A percentile compares a stretch with the other conserved stretches of the same genome.
phyloP scores from a whole-genome alignment of 2,888 invertebrate species.

The Petrophora chlorosata region DNA sequence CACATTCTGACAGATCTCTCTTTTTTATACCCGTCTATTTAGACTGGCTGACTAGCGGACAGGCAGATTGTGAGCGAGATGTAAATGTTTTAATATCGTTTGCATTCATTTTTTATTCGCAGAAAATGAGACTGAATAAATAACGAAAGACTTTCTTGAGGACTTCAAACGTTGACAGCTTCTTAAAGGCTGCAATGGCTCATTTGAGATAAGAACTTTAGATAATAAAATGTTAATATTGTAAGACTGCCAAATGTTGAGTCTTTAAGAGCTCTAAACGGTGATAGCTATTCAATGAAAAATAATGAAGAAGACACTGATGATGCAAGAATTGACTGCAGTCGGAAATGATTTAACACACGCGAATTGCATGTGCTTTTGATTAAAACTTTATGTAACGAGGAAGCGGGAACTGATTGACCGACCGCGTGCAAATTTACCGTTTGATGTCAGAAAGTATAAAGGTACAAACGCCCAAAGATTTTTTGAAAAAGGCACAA shows the following conservation, averaged over 20 bases:
- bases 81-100: slow-evolving; percentile 16
- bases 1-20: slow-evolving; percentile 53
- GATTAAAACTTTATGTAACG: slow-evolving; percentile 19
- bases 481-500: too few species aligned
- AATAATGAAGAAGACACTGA: slow-evolving; percentile 13
- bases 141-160: slow-evolving; percentile 13
- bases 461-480: too few species aligned
- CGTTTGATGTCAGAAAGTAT: slow-evolving; percentile 9
- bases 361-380: slow-evolving; percentile 17
- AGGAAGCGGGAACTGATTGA: slow-evolving; percentile 24
- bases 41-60: slow-evolving; percentile 47
- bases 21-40: slow-evolving; percentile 53
- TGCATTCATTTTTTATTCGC: slow-evolving; percentile 14
- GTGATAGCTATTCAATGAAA: slow-evolving; percentile 9
- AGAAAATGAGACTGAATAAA: slow-evolving; percentile 16
- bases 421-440: slow-evolving; percentile 6
- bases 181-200: neutral
- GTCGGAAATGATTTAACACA: slow-evolving; percentile 26
- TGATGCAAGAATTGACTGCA: slow-evolving; percentile 22
- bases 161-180: slow-evolving; percentile 15
- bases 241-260: too few species aligned
- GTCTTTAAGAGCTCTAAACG: too few species aligned
- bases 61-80: slow-evolving; percentile 19
- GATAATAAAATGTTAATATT: too few species aligned
- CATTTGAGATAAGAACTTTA: too few species aligned